Percentiles rank a stretch among this genome's conserved stretches.
Conservation (phyloP, 2,888 invertebrate genomes). For the Spisula solida region DNA sequence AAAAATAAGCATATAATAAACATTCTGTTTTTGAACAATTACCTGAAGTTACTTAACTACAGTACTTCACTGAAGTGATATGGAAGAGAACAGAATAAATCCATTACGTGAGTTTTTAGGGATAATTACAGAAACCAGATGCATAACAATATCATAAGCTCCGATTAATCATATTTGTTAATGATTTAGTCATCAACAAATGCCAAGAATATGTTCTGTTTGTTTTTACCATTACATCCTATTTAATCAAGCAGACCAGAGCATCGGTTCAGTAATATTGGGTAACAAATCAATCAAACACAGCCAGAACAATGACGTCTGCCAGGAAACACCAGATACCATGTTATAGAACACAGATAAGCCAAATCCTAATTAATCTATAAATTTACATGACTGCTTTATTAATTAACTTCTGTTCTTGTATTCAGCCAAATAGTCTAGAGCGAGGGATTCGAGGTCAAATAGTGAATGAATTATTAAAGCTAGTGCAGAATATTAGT, state of each 20-base stretch:
- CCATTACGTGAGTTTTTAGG: background rate
- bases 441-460: background rate
- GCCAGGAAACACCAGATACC: slow-evolving; percentile 21
- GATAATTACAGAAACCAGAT: background rate
- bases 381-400: background rate
- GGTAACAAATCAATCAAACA: slow-evolving; percentile 41
- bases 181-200: background rate
- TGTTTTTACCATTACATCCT: slow-evolving; percentile 35
- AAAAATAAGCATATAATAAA: too few species aligned
- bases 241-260: slow-evolving; percentile 41
- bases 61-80: too few species aligned
- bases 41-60: too few species aligned
- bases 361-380: slow-evolving; percentile 10
- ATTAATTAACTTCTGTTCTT: slow-evolving; percentile 12
- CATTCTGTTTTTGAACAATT: too few species aligned
- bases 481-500: background rate
- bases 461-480: background rate
- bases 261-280: slow-evolving; percentile 41
- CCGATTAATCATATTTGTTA: background rate
- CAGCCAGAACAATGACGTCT: slow-evolving; percentile 22
- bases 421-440: background rate
- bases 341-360: slow-evolving; percentile 15
- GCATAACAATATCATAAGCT: background rate
- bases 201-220: slow-evolving; percentile 38
- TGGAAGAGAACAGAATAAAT: background rate